Conservation (phyloP, 2,888 invertebrate species). For the Ophioninae sp. region DNA sequence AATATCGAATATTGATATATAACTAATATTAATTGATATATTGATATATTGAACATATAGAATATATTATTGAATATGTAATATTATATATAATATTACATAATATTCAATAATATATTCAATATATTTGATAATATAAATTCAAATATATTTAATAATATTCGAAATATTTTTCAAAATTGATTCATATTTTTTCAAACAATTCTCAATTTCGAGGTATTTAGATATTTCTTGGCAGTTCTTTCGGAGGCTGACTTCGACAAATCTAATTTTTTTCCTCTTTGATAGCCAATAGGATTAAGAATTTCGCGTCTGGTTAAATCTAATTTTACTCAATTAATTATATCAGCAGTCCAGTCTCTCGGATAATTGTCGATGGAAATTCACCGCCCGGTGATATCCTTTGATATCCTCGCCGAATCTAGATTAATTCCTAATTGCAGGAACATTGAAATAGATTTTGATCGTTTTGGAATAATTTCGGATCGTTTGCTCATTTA, state of each 20-base stretch:
- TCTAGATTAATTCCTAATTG: neutral
- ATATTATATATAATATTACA: no score
- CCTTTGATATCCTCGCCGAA: neutral
- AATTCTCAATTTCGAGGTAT: no score
- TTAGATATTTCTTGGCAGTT: slow-evolving; percentile 41
- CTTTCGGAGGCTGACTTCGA: neutral
- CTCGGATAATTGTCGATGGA: slow-evolving; percentile 21
- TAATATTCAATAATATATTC: no score
- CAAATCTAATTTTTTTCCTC: neutral
- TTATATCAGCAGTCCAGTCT: slow-evolving; percentile 1
- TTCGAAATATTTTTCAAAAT: no score
- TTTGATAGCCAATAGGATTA: slow-evolving; percentile 65
- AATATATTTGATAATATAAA: no score
- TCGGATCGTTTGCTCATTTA: neutral
- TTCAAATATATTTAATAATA: no score
- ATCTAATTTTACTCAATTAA: slow-evolving; percentile 12
- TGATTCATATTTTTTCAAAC: no score
- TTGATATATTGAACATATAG: no score
- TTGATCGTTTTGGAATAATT: neutral
- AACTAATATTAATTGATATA: no score
- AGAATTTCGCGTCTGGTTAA: slow-evolving; percentile 62
- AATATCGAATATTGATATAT: no score
- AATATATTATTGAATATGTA: no score
- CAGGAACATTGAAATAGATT: neutral
- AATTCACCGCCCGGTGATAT: neutral